Conservation (phyloP, 2,888 invertebrate species). For the Mesoligia furuncula region DNA sequence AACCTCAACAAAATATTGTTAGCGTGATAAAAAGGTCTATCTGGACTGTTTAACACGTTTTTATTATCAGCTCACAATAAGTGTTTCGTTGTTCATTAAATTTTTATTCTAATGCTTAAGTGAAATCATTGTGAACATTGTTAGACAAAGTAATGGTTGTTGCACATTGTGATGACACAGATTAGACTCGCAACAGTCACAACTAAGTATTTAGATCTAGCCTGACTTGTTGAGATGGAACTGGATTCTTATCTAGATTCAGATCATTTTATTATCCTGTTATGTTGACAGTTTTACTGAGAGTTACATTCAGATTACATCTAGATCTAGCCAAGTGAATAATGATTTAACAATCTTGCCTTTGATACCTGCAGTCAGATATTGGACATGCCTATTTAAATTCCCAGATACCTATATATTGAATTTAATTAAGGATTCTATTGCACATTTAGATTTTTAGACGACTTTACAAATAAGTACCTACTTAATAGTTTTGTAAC, state of each 20-base stretch:
- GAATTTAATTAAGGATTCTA: background rate
- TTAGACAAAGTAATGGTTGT: background rate
- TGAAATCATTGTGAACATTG: too few relatives aligned
- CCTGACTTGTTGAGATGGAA: background rate
- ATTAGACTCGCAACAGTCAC: background rate
- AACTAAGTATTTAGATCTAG: background rate
- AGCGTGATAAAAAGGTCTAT: too few relatives aligned
- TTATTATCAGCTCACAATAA: too few relatives aligned
- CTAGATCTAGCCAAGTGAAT: conserved; percentile 20
- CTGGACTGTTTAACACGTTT: too few relatives aligned
- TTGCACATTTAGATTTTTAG: too few relatives aligned
- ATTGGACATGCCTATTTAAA: background rate
- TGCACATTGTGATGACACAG: background rate
- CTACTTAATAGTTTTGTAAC: too few relatives aligned
- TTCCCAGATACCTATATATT: background rate
- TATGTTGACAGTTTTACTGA: background rate
- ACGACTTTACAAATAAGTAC: too few relatives aligned
- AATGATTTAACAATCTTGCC: conserved; percentile 2
- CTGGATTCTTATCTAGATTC: conserved; percentile 24
- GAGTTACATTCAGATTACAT: conserved; percentile 10
- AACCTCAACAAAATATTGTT: too few relatives aligned
- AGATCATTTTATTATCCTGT: conserved; percentile 22
- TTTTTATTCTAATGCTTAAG: too few relatives aligned
- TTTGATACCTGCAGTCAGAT: background rate
- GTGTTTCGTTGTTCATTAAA: too few relatives aligned